Evolutionary conservation across 1,140 invertebrate genomes (phyloP).

Genomic region (Microplitis mediator): DNA sequence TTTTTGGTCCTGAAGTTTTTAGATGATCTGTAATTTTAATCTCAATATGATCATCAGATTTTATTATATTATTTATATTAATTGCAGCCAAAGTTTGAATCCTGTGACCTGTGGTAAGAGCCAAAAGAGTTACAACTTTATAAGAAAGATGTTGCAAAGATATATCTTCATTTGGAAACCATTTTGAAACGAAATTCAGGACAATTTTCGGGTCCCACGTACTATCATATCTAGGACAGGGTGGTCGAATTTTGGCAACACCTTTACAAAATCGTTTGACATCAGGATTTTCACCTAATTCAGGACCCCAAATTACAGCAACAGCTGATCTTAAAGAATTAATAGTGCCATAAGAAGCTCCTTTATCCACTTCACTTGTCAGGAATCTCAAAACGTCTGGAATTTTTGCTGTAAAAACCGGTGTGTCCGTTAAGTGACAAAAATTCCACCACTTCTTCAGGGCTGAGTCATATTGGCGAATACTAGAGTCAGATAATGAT

Average conservation of each 20-base stretch:
- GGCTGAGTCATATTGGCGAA: constrained; percentile 11
- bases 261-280: constrained; percentile 40
- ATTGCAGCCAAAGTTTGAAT: constrained; percentile 17
- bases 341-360: constrained; percentile 34
- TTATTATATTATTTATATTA: constrained; percentile 17
- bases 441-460: constrained; percentile 26
- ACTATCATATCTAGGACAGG: constrained; percentile 31
- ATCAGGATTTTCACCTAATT: constrained; percentile 30
- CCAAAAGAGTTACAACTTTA: constrained; percentile 13
- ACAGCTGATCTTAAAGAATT: constrained; percentile 36
- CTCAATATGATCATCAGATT: not conserved
- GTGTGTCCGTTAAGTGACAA: constrained; percentile 18
- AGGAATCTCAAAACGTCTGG: constrained; percentile 28
- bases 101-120: constrained; percentile 13
- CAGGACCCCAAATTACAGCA: constrained; percentile 23
- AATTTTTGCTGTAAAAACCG: constrained; percentile 4
- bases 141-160: constrained; percentile 23
- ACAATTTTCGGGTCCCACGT: constrained; percentile 40
- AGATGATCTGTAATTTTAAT: constrained; percentile 23
- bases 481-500: not conserved
- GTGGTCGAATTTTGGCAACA: constrained; percentile 30
- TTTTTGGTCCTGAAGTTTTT: constrained; percentile 12
- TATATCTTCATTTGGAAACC: constrained; percentile 19
- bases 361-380: constrained; percentile 25
- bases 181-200: constrained; percentile 28